Evolutionary conservation across 1,140 invertebrate genomes (phyloP), one percentile per base, ranked within the genome.

Genomic region (Zaprionus nigranus): DNA sequence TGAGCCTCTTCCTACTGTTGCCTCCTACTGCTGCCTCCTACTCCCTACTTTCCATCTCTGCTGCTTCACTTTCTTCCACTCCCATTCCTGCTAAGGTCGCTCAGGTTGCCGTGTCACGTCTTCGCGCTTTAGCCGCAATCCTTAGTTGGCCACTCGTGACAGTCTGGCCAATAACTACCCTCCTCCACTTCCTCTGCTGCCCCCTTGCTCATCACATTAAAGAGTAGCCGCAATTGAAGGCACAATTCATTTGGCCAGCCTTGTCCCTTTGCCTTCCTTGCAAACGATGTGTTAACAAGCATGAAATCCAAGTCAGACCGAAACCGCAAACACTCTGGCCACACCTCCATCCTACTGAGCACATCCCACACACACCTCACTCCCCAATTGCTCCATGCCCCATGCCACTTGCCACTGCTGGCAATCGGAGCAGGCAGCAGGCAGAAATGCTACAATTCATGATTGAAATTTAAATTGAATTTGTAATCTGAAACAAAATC

Each of bases 401-500:
- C 6, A 1, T 6, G 28, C 28, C 28, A 30, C 28, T 30, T 30
- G 28, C 28, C 28, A 30, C 28, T 30, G 28, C 28, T 9, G 28
- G 9, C 30, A 34, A 34, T 34, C 30, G 30, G 30, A 34, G 38
- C 38, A 40, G 38, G 38, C 38, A 3, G 40, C 40, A 43, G 38
- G 38, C 38, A n/a, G n/a, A 30, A 17, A 46, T 17, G 40, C 40
- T 46, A 46, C 40, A 46, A 46, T 46, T 46, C 40, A 46, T 46
- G 40, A 46, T 46, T 46, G 40, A 46, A 46, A 46, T 46, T 46
- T 46, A 46, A 46, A 46, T 46, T 46, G 40, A 46, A 46, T 46
- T 46, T 46, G 40, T 46, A 46, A 46, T 46, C 40, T 46, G 40
- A 46, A 46, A 46, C 40, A 46, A 46, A 46, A 46, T 46, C 40